Evolutionary conservation across 2,888 invertebrate genomes (phyloP).

Genomic region (Steromphala cineraria): DNA sequence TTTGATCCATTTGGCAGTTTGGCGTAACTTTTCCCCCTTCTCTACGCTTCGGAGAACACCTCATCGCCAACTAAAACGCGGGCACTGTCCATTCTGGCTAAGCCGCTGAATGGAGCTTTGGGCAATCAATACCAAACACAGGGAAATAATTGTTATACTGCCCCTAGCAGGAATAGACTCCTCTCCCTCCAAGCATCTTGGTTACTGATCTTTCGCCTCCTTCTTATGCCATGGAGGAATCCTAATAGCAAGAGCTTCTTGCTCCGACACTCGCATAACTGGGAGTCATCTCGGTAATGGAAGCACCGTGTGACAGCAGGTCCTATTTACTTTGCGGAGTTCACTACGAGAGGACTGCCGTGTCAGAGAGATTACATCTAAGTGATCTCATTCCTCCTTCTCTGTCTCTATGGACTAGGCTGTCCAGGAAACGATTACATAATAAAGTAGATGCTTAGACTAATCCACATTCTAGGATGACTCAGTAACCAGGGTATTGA

Average conservation of each 20-base stretch:
- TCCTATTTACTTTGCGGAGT: no score
- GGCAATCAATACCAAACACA: slow-evolving; percentile 12
- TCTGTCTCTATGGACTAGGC: no score
- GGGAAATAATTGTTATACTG: neutral
- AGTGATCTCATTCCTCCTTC: no score
- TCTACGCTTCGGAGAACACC: neutral
- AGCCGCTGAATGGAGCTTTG: neutral
- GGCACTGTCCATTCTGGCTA: neutral
- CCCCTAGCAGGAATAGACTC: slow-evolving; percentile 2
- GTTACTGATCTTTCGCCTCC: neutral
- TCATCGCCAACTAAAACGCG: neutral
- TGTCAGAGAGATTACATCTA: no score
- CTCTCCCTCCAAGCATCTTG: neutral
- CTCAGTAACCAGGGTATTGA: neutral
- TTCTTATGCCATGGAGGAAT: neutral
- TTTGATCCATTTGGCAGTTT: neutral
- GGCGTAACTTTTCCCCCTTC: neutral
- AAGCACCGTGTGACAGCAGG: no score
- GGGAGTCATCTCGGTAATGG: no score
- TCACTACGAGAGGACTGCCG: no score
- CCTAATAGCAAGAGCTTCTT: no score
- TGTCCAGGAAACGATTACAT: no score
- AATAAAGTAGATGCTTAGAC: neutral
- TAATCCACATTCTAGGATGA: neutral
- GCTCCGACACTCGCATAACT: no score